phyloP scores from a whole-genome alignment of 2,888 invertebrate species.

The Elmis aenea region DNA sequence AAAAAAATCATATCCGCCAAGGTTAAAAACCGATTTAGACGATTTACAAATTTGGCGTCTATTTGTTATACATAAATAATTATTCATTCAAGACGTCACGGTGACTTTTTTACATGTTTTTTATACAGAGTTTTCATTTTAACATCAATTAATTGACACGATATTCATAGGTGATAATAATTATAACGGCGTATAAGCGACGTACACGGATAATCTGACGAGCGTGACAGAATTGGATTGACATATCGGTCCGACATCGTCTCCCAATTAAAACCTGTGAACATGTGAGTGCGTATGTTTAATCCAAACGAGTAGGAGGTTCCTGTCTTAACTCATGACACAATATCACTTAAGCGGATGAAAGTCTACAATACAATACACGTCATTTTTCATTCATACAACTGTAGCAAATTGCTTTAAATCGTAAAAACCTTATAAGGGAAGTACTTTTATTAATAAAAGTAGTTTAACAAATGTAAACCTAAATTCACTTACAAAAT shows the following conservation, averaged over 20 bases:
- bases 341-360: conserved; percentile 10
- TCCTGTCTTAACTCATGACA: conserved; percentile 6
- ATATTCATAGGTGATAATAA: conserved; percentile 25
- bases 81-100: conserved; percentile 7
- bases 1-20: conserved; percentile 1
- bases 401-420: too few species aligned
- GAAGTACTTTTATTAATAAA: too few species aligned
- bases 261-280: conserved; percentile 29
- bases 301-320: conserved; percentile 15
- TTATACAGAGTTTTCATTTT: conserved; percentile 1
- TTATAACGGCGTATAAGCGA: conserved; percentile 23
- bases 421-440: too few species aligned
- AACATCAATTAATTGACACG: conserved; percentile 30
- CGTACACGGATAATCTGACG: conserved; percentile 27
- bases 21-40: conserved; percentile 1
- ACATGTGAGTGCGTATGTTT: conserved; percentile 18
- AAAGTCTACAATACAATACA: too few species aligned
- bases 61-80: conserved; percentile 11
- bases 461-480: too few species aligned
- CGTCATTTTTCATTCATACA: too few species aligned
- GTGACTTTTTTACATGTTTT: conserved; percentile 4
- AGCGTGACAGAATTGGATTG: conserved; percentile 20
- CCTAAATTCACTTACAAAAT: too few species aligned
- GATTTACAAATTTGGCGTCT: conserved; percentile 6
- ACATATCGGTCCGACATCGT: conserved; percentile 23